Evolutionary conservation across 2,797 vertebrate species (phyloP).

Genomic region (Clangula hyemalis): DNA sequence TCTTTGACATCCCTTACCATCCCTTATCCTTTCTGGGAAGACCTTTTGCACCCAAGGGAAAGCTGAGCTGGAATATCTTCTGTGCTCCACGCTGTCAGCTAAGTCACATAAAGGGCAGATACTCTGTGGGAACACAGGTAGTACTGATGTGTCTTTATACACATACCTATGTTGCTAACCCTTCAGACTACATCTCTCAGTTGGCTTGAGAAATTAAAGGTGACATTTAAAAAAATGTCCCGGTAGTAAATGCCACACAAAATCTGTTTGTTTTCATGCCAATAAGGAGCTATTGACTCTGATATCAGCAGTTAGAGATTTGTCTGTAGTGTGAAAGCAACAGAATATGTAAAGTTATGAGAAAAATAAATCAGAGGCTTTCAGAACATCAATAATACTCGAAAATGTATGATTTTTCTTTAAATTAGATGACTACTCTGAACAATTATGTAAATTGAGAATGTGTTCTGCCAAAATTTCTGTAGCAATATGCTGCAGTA

Average conservation of each 20-base stretch:
- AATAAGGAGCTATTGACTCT: neutral
- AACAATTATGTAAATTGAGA: conserved; percentile 27
- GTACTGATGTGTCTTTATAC: neutral
- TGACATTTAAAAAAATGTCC: neutral
- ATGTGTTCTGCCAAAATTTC: conserved; percentile 44
- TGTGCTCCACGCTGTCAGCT: neutral
- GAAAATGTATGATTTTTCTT: neutral
- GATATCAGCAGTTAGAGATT: neutral
- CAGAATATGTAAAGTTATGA: neutral
- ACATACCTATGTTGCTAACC: fast-evolving
- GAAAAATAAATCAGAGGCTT: neutral
- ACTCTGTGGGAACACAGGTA: neutral
- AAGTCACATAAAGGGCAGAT: neutral
- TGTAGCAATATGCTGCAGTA: conserved; percentile 6
- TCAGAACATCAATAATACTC: neutral
- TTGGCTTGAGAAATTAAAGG: neutral
- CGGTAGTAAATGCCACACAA: neutral
- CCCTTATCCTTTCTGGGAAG: neutral
- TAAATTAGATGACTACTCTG: neutral
- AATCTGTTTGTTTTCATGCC: neutral
- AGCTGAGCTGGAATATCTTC: neutral
- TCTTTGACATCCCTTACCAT: neutral
- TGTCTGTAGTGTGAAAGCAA: neutral
- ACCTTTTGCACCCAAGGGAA: fast-evolving
- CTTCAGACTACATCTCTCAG: neutral